phyloP scores from a whole-genome alignment of 2,797 vertebrate genomes.

The Crocidura indochinensis region DNA sequence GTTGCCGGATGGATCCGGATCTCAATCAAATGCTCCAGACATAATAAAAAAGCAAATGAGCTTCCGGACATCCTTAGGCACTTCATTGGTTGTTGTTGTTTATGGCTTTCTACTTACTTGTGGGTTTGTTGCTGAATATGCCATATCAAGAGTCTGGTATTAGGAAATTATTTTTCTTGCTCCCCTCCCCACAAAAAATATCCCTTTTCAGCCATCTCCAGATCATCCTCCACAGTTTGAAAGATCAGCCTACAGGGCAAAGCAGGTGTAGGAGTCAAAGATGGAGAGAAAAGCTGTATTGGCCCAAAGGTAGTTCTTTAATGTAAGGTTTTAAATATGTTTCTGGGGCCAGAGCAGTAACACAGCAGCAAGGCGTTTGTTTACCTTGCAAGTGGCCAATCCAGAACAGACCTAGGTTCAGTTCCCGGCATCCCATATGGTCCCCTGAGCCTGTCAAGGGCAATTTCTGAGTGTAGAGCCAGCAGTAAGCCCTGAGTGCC shows the following conservation, averaged over 20 bases:
- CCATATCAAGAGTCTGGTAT: neutral
- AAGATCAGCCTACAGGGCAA: no score
- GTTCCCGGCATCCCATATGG: no score
- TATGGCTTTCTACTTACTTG: neutral
- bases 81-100: conserved; percentile 20
- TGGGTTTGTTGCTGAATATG: conserved; percentile 23
- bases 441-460: no score
- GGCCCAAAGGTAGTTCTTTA: neutral
- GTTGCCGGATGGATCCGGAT: neutral
- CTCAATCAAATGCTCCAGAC: conserved; percentile 49
- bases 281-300: no score
- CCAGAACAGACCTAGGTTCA: no score
- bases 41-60: conserved; percentile 19
- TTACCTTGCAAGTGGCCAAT: no score
- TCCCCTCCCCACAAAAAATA: neutral
- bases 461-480: no score
- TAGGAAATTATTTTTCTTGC: neutral
- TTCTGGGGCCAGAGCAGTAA: no score
- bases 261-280: no score
- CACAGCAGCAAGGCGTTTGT: no score
- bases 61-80: neutral
- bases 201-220: neutral
- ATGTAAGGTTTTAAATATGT: neutral
- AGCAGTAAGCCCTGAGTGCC: no score
- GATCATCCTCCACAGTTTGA: neutral